Conservation (phyloP, 2,888 invertebrate species). For the Himalopsyche anomala region DNA sequence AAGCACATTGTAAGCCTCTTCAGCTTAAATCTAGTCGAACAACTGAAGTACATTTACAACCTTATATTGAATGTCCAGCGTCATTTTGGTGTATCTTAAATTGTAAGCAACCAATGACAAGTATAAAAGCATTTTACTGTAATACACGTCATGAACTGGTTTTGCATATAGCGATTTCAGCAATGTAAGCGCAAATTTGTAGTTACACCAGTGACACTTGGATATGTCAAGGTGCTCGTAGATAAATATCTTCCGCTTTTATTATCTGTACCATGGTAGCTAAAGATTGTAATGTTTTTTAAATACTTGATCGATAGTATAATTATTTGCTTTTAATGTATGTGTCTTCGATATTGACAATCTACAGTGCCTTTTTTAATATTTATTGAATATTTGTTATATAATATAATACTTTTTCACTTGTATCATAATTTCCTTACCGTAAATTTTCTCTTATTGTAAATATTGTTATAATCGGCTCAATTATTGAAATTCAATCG, state of each 20-base stretch:
- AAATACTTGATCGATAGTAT: neutral
- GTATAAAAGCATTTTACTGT: no score
- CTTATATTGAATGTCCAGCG: no score
- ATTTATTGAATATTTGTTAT: neutral
- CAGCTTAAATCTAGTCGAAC: no score
- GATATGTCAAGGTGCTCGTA: neutral
- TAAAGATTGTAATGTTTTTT: neutral
- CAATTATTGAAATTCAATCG: slow-evolving; percentile 26
- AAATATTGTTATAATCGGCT: neutral
- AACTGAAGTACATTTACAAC: no score
- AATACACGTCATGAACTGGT: no score
- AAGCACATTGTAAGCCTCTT: no score
- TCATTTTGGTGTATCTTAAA: no score
- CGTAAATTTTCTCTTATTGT: neutral
- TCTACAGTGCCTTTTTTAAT: neutral
- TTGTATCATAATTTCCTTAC: neutral
- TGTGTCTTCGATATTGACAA: slow-evolving; percentile 24
- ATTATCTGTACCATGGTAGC: neutral
- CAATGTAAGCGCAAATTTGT: no score
- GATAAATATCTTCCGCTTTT: neutral
- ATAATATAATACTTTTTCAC: neutral
- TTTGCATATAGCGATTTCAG: no score
- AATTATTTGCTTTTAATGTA: neutral
- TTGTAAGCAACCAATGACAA: no score
- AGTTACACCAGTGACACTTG: no score